phyloP scores from a whole-genome alignment of 2,113 vertebrate genomes.

The Caranx ignobilis region DNA sequence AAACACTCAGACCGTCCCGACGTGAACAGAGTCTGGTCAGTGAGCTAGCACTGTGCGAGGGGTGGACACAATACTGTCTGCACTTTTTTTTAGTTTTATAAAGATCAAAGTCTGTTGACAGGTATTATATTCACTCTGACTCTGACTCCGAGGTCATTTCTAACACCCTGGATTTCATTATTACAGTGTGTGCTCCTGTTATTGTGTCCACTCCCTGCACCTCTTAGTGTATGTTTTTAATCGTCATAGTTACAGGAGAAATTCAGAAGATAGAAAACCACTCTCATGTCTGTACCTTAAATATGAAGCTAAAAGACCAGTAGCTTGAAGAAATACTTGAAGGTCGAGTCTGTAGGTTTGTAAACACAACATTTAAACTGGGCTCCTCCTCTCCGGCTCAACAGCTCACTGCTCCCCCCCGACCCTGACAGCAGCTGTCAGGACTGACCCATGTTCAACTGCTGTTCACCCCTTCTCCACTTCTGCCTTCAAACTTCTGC shows the following conservation, averaged over 20 bases:
- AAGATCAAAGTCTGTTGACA: no score
- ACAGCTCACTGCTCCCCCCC: no score
- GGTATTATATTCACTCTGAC: background rate
- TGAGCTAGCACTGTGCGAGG: constrained; percentile 13
- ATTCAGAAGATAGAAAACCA: background rate
- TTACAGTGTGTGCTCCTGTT: constrained; percentile 7
- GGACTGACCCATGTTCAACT: no score
- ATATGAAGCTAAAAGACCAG: background rate
- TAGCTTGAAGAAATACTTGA: no score
- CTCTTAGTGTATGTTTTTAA: background rate
- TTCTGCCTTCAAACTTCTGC: no score
- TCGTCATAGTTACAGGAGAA: background rate
- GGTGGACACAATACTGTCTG: constrained; percentile 25
- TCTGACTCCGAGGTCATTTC: background rate
- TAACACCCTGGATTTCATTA: background rate
- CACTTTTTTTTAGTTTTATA: background rate
- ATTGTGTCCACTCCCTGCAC: constrained; percentile 29
- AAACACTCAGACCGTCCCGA: constrained; percentile 4
- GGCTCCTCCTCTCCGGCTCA: no score
- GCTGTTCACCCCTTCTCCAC: no score
- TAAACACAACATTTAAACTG: no score
- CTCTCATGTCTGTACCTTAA: background rate
- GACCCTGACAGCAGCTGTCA: no score
- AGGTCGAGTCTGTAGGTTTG: no score
- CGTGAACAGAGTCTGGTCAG: constrained; percentile 5